Percentiles rank a stretch among this genome's conserved stretches.
phyloP scores from a whole-genome alignment of 2,797 vertebrate genomes.

The Ctenopoma kingsleyae region DNA sequence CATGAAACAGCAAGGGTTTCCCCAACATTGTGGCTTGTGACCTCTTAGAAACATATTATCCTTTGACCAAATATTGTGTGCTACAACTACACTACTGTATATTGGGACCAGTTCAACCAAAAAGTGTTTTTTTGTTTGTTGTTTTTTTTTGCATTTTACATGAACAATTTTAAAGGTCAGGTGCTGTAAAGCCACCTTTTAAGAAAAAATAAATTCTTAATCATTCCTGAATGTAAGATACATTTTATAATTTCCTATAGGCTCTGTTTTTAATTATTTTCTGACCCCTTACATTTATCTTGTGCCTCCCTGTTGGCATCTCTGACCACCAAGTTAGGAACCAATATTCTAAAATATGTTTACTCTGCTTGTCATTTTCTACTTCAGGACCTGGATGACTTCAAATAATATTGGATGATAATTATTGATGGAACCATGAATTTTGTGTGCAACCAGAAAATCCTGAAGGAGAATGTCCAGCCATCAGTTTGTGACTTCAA shows the following conservation, averaged over 20 bases:
- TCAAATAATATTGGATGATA: too few species aligned
- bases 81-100: background rate
- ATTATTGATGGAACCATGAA: too few species aligned
- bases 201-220: too few species aligned
- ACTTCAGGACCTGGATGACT: too few species aligned
- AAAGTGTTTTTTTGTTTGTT: background rate
- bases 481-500: too few species aligned
- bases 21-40: too few species aligned
- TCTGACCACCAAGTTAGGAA: background rate
- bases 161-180: background rate
- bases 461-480: too few species aligned
- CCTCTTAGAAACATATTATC: background rate
- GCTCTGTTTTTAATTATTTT: background rate
- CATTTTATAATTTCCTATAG: background rate
- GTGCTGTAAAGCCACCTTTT: too few species aligned
- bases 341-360: background rate
- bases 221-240: too few species aligned
- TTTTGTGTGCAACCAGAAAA: too few species aligned
- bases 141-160: background rate
- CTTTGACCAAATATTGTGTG: too few species aligned
- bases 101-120: background rate
- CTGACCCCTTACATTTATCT: background rate
- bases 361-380: background rate
- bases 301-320: background rate
- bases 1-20: background rate